phyloP scores from a whole-genome alignment of 2,888 invertebrate genomes.

The Agelastica alni region DNA sequence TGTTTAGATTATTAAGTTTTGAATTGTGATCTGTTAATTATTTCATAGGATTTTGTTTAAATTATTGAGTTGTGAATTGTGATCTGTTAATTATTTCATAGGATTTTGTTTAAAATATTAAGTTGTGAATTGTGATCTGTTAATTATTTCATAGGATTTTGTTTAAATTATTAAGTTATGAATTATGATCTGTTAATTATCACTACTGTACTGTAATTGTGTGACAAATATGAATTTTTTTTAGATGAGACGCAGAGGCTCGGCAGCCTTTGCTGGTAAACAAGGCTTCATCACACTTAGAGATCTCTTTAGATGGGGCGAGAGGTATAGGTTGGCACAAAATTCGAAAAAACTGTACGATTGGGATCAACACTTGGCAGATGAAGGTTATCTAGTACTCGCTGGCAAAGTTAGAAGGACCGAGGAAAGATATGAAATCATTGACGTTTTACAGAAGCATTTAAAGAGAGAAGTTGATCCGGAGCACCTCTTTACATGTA shows the following conservation, averaged over 20 bases:
- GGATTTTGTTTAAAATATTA: no score
- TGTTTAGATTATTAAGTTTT: no score
- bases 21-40: no score
- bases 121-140: no score
- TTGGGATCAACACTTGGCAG: slow-evolving; percentile 96
- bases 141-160: no score
- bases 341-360: slow-evolving; percentile 75
- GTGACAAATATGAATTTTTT: slow-evolving; percentile 16
- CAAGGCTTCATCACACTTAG: slow-evolving; percentile 92
- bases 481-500: slow-evolving; percentile 70
- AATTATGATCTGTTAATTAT: no score
- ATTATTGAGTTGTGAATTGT: no score
- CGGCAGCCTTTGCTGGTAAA: slow-evolving; percentile 89
- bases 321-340: slow-evolving; percentile 80
- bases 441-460: slow-evolving; percentile 75
- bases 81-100: no score
- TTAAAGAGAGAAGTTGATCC: slow-evolving; percentile 77
- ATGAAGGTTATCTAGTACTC: slow-evolving; percentile 92
- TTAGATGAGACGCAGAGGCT: slow-evolving; percentile 72
- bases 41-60: no score
- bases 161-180: no score
- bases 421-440: slow-evolving; percentile 83
- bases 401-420: slow-evolving; percentile 87
- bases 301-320: slow-evolving; percentile 96
- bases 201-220: background rate